Evolutionary conservation across 1,140 invertebrate species (phyloP), one percentile per base, ranked within the genome.

Genomic region (Solenopsis invicta): DNA sequence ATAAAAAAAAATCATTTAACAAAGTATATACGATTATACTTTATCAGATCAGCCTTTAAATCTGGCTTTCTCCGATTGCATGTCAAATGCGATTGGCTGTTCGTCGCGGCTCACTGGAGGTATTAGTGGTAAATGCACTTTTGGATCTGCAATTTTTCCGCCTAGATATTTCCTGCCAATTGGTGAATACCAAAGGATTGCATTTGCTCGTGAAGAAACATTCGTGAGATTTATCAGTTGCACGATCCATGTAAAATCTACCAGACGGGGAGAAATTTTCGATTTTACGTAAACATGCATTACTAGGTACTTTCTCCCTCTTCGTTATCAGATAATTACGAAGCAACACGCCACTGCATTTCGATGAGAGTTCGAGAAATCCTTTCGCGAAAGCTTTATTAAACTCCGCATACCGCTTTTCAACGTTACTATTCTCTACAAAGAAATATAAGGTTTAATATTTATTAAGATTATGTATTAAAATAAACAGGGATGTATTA

Each of bases 111-210:
- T 74, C 45, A 13, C 24, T 45, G n/a, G 45, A 66, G 78, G 8
- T 85, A 6, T 50, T n/a, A 41, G 13, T 8, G 10, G 24, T 41
- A 12, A 52, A 75, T 1, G 45, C n/a, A 16, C 2, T 56, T 86
- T 88, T 89, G 13, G 64, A 75, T 76, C 2, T 77, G 74, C 8
- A 21, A 50, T 34, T 16, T 41, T 62, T 61, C 29, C 4, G 72
- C 45, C 50, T 86, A n/a, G 88, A 90, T 34, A 91, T 71, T 85
- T 90, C 78, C 59, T 50, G 67, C 88, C 90, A 88, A 54, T 88
- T 90, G 37, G 89, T 91, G 16, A 84, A 54, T 37, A 56, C n/a
- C 1, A 69, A 4, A 62, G 89, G 45, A 54, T 62, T 45, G 34
- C 74, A 54, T 12, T 41, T 77, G 48, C 64, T 85, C 10, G 16